A percentile compares a stretch with the other conserved stretches of the same genome.
These are phyloP conservation scores for Heliocidaris erythrogramma DNA, from an alignment of 35 echinoderm and acorn worm species.

Conservation along the genomic window DNA sequence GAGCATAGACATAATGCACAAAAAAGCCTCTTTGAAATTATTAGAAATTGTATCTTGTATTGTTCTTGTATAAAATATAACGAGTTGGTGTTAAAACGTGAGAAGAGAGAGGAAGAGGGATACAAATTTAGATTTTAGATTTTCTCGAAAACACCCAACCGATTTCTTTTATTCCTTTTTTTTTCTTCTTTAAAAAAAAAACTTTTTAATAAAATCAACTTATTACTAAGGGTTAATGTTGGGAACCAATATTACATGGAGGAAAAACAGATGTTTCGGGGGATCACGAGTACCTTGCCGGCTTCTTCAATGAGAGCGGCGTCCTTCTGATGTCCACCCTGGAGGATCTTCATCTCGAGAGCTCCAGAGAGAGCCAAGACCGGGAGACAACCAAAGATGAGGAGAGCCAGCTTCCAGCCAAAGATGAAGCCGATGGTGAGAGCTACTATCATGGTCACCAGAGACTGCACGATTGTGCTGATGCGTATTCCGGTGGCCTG, in stretches of 20 bases:
- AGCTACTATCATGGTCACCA: constrained; percentile 75
- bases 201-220: not conserved
- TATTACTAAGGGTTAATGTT: not conserved
- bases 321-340: constrained; percentile 56
- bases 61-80: no score
- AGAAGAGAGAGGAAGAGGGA: no score
- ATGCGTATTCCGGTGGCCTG: constrained; percentile 77
- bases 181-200: no score
- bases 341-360: constrained; percentile 75
- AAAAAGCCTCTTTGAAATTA: no score
- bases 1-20: no score
- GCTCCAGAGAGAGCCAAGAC: constrained; percentile 74
- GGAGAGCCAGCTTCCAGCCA: constrained; percentile 86
- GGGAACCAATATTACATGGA: not conserved
- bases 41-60: no score
- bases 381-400: constrained; percentile 78
- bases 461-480: constrained; percentile 61
- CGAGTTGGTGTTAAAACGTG: no score
- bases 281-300: constrained; percentile 74
- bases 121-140: no score
- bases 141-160: not conserved
- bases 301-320: constrained; percentile 74
- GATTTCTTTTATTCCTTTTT: not conserved
- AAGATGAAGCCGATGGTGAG: constrained; percentile 84
- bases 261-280: not conserved